Percentiles rank a stretch among this genome's conserved stretches.
These are phyloP conservation scores for Podarcis cretensis DNA, from an alignment of 2,113 vertebrate species.

Conservation along the genomic window DNA sequence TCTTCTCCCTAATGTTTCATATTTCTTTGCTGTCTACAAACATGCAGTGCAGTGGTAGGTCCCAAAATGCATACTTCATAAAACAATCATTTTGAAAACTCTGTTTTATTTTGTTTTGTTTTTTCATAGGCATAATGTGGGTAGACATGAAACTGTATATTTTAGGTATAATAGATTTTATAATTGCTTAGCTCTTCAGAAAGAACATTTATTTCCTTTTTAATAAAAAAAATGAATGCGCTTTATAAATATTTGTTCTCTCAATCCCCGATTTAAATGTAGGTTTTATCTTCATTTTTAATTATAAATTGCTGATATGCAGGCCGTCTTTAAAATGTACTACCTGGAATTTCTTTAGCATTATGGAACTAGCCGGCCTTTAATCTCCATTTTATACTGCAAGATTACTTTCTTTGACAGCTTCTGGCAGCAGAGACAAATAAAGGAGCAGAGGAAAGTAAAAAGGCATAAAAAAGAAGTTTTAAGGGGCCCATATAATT, in stretches of 20 bases:
- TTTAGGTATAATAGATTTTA: background rate
- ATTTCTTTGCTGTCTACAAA: background rate
- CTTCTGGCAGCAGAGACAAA: constrained; percentile 34
- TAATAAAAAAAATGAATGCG: background rate
- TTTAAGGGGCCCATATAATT: constrained; percentile 31
- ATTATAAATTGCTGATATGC: constrained; percentile 33
- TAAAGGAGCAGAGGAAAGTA: constrained; percentile 32
- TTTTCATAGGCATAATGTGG: background rate
- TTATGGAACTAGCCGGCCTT: constrained; percentile 4
- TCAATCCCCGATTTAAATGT: constrained; percentile 6
- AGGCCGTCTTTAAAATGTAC: background rate
- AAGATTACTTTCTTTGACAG: constrained; percentile 31
- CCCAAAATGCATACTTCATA: background rate
- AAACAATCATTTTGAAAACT: background rate
- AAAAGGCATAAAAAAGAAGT: background rate
- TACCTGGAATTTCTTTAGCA: constrained; percentile 34
- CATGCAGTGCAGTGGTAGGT: background rate
- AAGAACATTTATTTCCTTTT: background rate
- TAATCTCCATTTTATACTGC: constrained; percentile 42
- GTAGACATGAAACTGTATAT: background rate
- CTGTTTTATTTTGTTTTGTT: constrained; percentile 1
- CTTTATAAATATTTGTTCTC: background rate
- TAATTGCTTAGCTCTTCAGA: background rate
- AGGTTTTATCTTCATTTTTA: constrained; percentile 29
- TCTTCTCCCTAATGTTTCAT: background rate